Conservation (phyloP, 2,888 invertebrate genomes). For the Geotrupes spiniger region DNA sequence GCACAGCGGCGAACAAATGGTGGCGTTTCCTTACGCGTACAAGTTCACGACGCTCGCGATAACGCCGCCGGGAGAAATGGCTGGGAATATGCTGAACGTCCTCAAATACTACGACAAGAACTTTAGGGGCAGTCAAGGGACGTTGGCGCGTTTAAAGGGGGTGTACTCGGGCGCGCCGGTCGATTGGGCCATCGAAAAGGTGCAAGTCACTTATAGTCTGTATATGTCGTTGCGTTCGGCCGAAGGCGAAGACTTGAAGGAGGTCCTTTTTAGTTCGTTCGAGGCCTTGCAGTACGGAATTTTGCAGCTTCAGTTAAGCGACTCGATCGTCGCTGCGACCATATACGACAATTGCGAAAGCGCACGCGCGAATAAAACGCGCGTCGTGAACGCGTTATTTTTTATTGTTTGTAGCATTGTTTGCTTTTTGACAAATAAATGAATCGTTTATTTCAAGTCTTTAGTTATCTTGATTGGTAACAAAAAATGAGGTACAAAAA, state of each 20-base stretch:
- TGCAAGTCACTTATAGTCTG: constrained; percentile 6
- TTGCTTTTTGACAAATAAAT: too few relatives aligned
- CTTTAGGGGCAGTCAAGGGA: too few relatives aligned
- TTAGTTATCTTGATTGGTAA: too few relatives aligned
- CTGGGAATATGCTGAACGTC: constrained; percentile 6
- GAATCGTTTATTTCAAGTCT: too few relatives aligned
- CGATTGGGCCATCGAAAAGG: constrained; percentile 16
- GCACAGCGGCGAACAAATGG: constrained; percentile 12
- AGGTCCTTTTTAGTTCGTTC: neutral
- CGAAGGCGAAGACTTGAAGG: neutral
- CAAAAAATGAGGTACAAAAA: too few relatives aligned
- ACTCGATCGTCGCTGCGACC: constrained; percentile 7
- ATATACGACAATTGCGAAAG: constrained; percentile 13
- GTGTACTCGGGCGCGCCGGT: constrained; percentile 7
- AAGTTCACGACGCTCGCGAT: neutral
- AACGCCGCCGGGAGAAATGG: neutral
- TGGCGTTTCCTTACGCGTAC: constrained; percentile 13
- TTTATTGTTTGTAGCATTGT: too few relatives aligned
- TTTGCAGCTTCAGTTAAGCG: constrained; percentile 13
- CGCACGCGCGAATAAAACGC: too few relatives aligned
- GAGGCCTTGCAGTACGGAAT: constrained; percentile 12
- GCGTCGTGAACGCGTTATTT: too few relatives aligned
- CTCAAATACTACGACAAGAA: constrained; percentile 1
- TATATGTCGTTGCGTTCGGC: neutral
- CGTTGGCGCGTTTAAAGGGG: neutral